These are phyloP conservation scores for Otocyon megalotis DNA, from an alignment of 2,113 vertebrate species.

Conservation along the genomic window DNA sequence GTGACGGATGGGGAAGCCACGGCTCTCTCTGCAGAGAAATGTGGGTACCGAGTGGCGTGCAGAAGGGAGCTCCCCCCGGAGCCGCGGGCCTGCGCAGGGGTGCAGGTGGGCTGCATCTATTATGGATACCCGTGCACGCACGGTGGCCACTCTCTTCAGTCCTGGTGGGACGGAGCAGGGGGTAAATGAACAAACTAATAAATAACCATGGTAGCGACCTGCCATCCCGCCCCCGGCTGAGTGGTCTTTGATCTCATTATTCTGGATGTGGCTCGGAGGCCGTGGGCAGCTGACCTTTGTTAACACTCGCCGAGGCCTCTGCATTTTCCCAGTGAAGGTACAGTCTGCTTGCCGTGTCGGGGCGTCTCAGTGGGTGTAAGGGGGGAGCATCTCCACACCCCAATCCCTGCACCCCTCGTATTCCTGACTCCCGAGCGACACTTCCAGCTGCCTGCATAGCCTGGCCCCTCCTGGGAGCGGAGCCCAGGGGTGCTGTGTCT, in stretches of 20 bases:
- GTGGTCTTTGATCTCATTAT: not conserved
- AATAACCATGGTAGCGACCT: not conserved
- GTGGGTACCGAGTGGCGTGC: not conserved
- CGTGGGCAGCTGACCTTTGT: not conserved
- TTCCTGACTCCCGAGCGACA: fast-evolving
- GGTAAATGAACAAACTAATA: not conserved
- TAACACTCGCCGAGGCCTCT: not conserved
- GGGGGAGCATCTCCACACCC: fast-evolving
- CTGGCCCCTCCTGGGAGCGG: not conserved
- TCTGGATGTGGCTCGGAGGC: not conserved
- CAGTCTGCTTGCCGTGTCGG: fast-evolving
- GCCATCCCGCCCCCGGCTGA: not conserved
- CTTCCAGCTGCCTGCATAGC: too few relatives aligned
- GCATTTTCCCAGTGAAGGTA: fast-evolving
- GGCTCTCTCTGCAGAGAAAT: fast-evolving
- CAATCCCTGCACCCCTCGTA: too few relatives aligned
- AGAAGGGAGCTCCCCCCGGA: not conserved
- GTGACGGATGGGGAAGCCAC: fast-evolving
- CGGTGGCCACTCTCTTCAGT: not conserved
- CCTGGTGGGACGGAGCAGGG: not conserved
- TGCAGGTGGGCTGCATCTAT: not conserved
- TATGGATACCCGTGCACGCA: fast-evolving
- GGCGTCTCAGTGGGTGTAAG: fast-evolving
- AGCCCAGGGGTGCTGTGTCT: not conserved
- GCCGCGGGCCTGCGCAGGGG: fast-evolving